phyloP scores from a whole-genome alignment of 2,888 invertebrate genomes.

The Pristionchus maxplancki region DNA sequence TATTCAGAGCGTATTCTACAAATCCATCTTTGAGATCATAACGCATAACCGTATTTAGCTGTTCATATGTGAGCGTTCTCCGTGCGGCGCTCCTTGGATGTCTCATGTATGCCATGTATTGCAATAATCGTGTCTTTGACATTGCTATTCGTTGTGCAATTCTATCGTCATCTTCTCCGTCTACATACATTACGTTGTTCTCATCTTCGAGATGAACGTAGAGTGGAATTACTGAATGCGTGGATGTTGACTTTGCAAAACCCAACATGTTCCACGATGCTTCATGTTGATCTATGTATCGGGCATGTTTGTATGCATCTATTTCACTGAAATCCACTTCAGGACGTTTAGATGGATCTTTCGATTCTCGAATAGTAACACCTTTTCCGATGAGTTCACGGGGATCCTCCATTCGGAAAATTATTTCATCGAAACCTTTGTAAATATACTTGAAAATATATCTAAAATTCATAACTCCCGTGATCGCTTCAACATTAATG shows the following conservation, averaged over 20 bases:
- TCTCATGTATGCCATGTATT: conserved; percentile 5
- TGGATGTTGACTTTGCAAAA: conserved; percentile 53
- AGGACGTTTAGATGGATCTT: background rate
- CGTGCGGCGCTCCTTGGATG: background rate
- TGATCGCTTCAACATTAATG: conserved; percentile 78
- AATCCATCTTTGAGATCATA: background rate
- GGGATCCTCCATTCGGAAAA: conserved; percentile 9
- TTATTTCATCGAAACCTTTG: conserved; percentile 69
- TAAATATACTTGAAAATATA: conserved; percentile 76
- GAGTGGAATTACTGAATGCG: background rate
- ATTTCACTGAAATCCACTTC: conserved; percentile 72
- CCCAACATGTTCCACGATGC: conserved; percentile 74
- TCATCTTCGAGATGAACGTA: background rate
- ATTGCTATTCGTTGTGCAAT: background rate
- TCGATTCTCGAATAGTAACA: background rate
- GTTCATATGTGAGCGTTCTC: background rate
- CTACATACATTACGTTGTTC: background rate
- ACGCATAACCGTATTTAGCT: background rate
- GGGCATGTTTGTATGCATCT: conserved; percentile 69
- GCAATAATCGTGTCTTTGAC: background rate
- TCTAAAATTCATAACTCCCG: conserved; percentile 66
- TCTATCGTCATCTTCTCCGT: background rate
- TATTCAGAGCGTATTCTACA: background rate
- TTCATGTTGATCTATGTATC: conserved; percentile 75
- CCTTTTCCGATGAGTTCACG: conserved; percentile 11